Conservation (phyloP, 2,888 invertebrate genomes). For the Eupithecia tripunctaria region DNA sequence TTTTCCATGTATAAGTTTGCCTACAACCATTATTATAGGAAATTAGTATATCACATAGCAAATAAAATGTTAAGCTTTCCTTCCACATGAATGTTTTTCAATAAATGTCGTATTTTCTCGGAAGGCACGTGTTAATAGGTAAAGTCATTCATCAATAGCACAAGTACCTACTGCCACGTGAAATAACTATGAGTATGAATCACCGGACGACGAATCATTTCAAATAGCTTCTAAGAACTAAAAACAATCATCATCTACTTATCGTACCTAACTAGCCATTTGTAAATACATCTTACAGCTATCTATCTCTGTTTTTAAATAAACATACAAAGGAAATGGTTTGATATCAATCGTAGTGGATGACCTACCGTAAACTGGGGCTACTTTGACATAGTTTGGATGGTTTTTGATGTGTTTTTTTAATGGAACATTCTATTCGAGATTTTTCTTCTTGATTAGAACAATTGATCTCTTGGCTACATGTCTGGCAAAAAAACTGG, state of each 20-base stretch:
- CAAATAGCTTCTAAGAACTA: background rate
- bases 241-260: background rate
- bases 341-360: background rate
- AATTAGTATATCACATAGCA: too few relatives aligned
- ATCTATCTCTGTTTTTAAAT: background rate
- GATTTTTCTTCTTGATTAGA: too few relatives aligned
- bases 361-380: conserved; percentile 12
- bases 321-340: background rate
- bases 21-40: too few relatives aligned
- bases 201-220: background rate
- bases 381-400: too few relatives aligned
- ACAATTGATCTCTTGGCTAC: too few relatives aligned
- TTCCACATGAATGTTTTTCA: background rate
- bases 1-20: too few relatives aligned
- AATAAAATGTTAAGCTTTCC: background rate
- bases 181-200: background rate
- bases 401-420: too few relatives aligned
- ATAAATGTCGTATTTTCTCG: background rate
- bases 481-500: too few relatives aligned
- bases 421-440: too few relatives aligned
- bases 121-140: background rate
- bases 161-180: background rate
- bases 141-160: background rate
- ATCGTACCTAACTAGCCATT: background rate
- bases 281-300: background rate